Conservation (phyloP, 2,797 vertebrate genomes). For the Antennarius maculatus region DNA sequence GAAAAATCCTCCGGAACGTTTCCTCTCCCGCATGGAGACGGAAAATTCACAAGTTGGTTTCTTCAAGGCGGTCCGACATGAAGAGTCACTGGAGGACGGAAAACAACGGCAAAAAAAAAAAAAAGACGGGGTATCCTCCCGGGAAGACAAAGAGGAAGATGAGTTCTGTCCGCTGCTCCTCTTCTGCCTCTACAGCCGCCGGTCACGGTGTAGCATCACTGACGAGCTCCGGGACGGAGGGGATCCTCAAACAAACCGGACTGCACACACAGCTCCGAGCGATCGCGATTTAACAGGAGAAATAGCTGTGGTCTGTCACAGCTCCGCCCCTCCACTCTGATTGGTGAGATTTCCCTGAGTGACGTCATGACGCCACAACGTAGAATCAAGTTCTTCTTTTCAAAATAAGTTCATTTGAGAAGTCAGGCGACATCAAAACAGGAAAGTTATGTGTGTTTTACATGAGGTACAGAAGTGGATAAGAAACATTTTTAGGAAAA, state of each 20-base stretch:
- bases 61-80: conserved; percentile 44
- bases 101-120: conserved; percentile 10
- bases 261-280: conserved; percentile 23
- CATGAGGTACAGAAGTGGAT: no score
- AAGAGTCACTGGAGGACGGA: conserved; percentile 35
- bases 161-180: conserved; percentile 27
- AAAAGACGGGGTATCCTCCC: conserved; percentile 46
- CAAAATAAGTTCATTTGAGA: background rate
- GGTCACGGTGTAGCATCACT: conserved; percentile 39
- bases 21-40: conserved; percentile 52
- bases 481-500: background rate
- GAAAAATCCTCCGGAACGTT: conserved; percentile 4
- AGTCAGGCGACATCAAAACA: background rate
- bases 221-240: conserved; percentile 53
- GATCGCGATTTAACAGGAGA: conserved; percentile 37
- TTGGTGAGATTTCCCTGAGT: conserved; percentile 29
- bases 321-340: conserved; percentile 58
- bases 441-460: background rate
- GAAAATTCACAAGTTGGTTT: conserved; percentile 4
- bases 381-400: conserved; percentile 12
- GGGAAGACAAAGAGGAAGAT: background rate
- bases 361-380: background rate
- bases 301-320: conserved; percentile 49
- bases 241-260: conserved; percentile 4
- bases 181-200: conserved; percentile 8